Percentiles rank a stretch among this genome's conserved stretches.
phyloP scores from a whole-genome alignment of 2,113 vertebrate species.

The Phyllopteryx taeniolatus region DNA sequence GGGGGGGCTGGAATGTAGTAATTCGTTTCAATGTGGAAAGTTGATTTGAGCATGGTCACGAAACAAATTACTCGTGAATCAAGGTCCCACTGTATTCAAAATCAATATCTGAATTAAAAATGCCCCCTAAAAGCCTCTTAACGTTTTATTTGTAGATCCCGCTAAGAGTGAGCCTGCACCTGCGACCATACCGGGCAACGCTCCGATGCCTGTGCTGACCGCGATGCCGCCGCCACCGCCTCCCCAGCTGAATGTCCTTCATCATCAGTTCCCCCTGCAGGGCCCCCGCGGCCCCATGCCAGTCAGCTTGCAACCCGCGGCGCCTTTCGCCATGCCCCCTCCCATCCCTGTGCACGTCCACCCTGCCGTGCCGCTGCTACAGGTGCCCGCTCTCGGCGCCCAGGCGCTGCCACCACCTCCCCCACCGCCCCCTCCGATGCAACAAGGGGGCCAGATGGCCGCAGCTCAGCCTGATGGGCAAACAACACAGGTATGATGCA shows the following conservation, averaged over 20 bases:
- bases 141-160: conserved; percentile 70
- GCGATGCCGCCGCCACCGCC: conserved; percentile 73
- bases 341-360: conserved; percentile 87
- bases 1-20: too few species aligned
- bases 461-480: conserved; percentile 81
- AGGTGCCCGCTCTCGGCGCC: conserved; percentile 80
- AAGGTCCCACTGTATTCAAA: neutral
- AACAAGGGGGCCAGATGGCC: conserved; percentile 79
- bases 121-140: neutral
- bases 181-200: conserved; percentile 77
- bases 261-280: conserved; percentile 70
- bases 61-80: too few species aligned
- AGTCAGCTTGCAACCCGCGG: conserved; percentile 80
- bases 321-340: conserved; percentile 79
- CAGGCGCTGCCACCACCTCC: conserved; percentile 93
- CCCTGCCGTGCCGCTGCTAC: conserved; percentile 82
- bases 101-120: neutral
- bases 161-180: conserved; percentile 78
- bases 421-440: conserved; percentile 91
- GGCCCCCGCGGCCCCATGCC: conserved; percentile 74
- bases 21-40: too few species aligned
- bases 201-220: conserved; percentile 78
- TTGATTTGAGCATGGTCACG: too few species aligned
- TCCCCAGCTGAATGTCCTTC: conserved; percentile 79
- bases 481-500: conserved; percentile 70